A percentile compares a stretch with the other conserved stretches of the same genome.
Conservation (phyloP, 2,888 invertebrate genomes). For the Drosophila kanekoi region DNA sequence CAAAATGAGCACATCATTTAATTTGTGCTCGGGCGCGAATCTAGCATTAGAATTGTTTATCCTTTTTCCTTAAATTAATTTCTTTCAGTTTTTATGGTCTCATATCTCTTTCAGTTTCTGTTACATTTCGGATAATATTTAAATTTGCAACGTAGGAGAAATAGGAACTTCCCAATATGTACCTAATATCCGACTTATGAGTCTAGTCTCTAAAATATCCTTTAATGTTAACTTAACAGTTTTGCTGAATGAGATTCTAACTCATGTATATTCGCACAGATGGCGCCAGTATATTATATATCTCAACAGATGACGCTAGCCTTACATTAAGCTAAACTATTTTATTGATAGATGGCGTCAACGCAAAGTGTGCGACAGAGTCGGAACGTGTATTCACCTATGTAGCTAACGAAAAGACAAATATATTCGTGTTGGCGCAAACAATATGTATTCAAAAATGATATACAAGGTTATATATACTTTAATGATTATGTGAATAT, state of each 20-base stretch:
- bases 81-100: neutral
- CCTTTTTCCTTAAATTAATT: neutral
- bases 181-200: neutral
- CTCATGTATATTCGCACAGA: neutral
- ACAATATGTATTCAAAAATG: neutral
- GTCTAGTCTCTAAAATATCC: neutral
- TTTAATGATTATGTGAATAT: too few relatives aligned
- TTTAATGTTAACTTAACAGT: neutral
- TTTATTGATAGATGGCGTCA: neutral
- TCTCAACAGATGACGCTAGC: conserved; percentile 2
- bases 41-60: too few relatives aligned
- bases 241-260: conserved; percentile 10
- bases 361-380: neutral
- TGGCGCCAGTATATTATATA: neutral
- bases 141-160: neutral
- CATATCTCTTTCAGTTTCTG: neutral
- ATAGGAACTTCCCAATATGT: neutral
- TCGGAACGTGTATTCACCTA: neutral
- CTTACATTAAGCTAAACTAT: neutral
- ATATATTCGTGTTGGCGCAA: neutral
- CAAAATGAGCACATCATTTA: too few relatives aligned
- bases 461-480: too few relatives aligned
- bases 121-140: neutral
- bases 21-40: too few relatives aligned
- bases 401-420: neutral